Evolutionary conservation across 2,797 vertebrate species (phyloP), one percentile per base, ranked within the genome.

Genomic region (Peromyscus attwateri): DNA sequence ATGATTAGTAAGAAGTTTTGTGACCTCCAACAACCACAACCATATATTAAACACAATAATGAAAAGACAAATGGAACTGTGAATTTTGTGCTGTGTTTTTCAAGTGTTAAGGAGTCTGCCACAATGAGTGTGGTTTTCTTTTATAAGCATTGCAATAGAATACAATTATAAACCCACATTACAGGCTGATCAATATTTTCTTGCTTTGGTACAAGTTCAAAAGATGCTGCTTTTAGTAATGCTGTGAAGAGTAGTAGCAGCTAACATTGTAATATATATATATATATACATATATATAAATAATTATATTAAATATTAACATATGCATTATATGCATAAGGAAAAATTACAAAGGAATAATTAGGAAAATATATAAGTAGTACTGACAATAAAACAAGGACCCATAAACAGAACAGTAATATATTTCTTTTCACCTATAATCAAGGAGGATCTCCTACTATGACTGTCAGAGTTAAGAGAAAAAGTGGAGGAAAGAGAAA

Each of bases 11-110:
- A 1, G 75, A 82, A 14, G 60, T 27, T 29, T 1, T 76, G 43
- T 25, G 7, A 46, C 75, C 75, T 76, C 43, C 29, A 27, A 49
- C 27, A 3, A 76, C 27, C 62, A 0, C 16, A 79, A 95, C 85
- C 87, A 2, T 57, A 88, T 43, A 11, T 64, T 85, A 73, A 14
- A 3, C 19, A n/a, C 2, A 96, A 43, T 97, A 94, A 84, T 84
- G 46, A 92, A 96, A 55, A 94, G 46, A 11, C 0, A 89, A 89
- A n/a, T 87, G 70, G 27, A 89, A 95, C 7, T 79, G 11, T 60
- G 64, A 94, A 70, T 55, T 25, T 49, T 90, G 77, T 75, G 1
- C 40, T 73, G 55, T 46, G 68, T 64, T 97, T 92, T 85, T 29
- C 82, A 37, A 85, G 0, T 19, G 95, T 27, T 40, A 46, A 40